A percentile compares a stretch with the other conserved stretches of the same genome.
Evolutionary conservation across 2,888 invertebrate genomes (phyloP).

Genomic region (Chrysolina oricalcia): DNA sequence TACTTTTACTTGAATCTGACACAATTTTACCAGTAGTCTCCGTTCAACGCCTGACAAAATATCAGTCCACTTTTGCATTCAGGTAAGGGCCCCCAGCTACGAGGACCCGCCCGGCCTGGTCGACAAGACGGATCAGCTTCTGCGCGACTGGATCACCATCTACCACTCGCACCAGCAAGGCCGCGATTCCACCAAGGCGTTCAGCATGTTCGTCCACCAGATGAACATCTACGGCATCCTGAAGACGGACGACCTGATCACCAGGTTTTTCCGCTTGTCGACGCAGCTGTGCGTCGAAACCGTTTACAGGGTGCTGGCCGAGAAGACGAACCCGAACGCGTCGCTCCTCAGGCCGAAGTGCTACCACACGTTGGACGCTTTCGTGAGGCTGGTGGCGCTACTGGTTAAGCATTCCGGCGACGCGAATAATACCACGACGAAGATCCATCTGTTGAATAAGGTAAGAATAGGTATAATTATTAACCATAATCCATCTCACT

Average conservation of each 20-base stretch:
- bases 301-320: constrained; percentile 88
- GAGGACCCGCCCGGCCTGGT: constrained; percentile 95
- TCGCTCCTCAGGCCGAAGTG: constrained; percentile 87
- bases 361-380: constrained; percentile 96
- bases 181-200: constrained; percentile 91
- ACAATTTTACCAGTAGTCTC: not conserved
- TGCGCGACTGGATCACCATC: constrained; percentile 96
- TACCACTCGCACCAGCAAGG: constrained; percentile 84
- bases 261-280: constrained; percentile 96
- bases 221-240: constrained; percentile 97
- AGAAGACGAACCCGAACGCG: constrained; percentile 78
- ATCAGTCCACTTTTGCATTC: constrained; percentile 52
- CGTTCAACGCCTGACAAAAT: constrained; percentile 18
- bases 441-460: constrained; percentile 97
- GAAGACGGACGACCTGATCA: constrained; percentile 97
- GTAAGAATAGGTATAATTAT: constrained; percentile 32
- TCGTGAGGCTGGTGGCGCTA: constrained; percentile 92
- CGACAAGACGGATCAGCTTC: constrained; percentile 94
- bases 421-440: constrained; percentile 92
- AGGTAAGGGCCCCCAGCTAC: constrained; percentile 89
- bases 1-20: too few species aligned
- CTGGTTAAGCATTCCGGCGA: constrained; percentile 97
- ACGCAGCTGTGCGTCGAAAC: constrained; percentile 97
- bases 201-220: constrained; percentile 94
- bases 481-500: too few species aligned